These are phyloP conservation scores for Microcebus lehilahytsara DNA, from an alignment of 2,113 vertebrate genomes.

Conservation along the genomic window DNA sequence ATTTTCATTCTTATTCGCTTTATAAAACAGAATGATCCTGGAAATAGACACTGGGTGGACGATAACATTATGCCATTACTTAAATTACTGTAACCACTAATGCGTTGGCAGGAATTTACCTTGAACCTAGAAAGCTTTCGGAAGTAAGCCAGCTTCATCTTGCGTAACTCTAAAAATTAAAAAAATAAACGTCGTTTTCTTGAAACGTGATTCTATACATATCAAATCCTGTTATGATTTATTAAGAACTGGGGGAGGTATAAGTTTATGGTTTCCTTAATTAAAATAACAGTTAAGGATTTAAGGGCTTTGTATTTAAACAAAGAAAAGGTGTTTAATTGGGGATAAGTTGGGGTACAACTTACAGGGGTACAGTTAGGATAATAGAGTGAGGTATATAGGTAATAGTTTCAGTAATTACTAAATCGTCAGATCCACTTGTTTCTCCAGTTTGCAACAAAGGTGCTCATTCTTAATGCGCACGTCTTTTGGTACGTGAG, in stretches of 20 bases:
- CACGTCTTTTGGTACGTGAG: neutral
- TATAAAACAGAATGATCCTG: neutral
- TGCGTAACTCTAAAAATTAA: neutral
- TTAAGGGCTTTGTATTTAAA: neutral
- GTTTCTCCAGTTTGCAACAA: neutral
- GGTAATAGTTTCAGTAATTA: neutral
- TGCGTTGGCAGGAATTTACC: neutral
- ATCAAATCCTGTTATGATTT: neutral
- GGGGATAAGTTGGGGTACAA: neutral
- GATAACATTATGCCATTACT: neutral
- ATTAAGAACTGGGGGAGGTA: neutral
- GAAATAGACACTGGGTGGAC: constrained; percentile 22
- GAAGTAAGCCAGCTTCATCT: neutral
- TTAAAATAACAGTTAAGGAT: neutral
- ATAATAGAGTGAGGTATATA: neutral
- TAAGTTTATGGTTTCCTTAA: neutral
- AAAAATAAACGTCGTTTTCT: neutral
- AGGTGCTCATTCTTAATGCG: neutral
- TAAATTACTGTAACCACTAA: neutral
- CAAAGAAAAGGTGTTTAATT: neutral
- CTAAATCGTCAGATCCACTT: neutral
- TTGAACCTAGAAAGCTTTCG: constrained; percentile 10
- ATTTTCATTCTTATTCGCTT: constrained; percentile 8
- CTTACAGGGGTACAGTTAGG: neutral
- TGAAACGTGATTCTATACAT: neutral